Conservation (phyloP, 1,140 invertebrate species). For the Drosophila triauraria region DNA sequence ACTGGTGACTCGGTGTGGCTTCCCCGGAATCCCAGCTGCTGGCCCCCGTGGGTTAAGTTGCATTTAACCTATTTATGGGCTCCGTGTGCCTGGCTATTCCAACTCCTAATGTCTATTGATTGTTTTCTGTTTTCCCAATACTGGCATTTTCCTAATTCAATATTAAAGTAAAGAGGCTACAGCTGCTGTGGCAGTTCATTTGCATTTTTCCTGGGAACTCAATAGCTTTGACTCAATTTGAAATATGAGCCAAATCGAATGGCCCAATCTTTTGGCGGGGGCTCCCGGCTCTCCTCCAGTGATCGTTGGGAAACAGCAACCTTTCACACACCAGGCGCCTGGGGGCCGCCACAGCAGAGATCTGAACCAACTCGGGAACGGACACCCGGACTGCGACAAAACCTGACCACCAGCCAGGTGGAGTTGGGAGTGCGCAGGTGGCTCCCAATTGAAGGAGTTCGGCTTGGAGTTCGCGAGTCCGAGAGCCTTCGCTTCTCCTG, state of each 20-base stretch:
- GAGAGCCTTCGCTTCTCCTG: conserved; percentile 32
- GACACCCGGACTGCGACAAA: conserved; percentile 24
- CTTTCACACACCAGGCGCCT: conserved; percentile 46
- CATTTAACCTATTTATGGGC: conserved; percentile 32
- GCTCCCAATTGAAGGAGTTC: conserved; percentile 30
- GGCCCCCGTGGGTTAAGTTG: conserved; percentile 25
- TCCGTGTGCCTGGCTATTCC: background rate
- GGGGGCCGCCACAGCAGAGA: conserved; percentile 21
- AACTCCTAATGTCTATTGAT: background rate
- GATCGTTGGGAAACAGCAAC: conserved; percentile 27
- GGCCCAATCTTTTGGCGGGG: conserved; percentile 2
- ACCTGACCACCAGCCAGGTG: conserved; percentile 37
- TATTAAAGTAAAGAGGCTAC: background rate
- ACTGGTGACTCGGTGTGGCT: conserved; percentile 25
- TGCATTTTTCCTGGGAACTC: conserved; percentile 25
- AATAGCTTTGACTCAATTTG: conserved; percentile 23
- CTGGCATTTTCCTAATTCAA: background rate
- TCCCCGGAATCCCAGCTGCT: conserved; percentile 20
- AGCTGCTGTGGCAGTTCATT: background rate
- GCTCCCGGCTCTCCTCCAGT: background rate
- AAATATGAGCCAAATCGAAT: conserved; percentile 56
- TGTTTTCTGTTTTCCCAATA: background rate
- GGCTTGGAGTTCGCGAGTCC: conserved; percentile 1
- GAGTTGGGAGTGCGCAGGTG: conserved; percentile 51
- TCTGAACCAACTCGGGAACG: conserved; percentile 15